Evolutionary conservation across 2,888 invertebrate species (phyloP), one percentile per base, ranked within the genome.

Genomic region (Siphlonurus alternatus): DNA sequence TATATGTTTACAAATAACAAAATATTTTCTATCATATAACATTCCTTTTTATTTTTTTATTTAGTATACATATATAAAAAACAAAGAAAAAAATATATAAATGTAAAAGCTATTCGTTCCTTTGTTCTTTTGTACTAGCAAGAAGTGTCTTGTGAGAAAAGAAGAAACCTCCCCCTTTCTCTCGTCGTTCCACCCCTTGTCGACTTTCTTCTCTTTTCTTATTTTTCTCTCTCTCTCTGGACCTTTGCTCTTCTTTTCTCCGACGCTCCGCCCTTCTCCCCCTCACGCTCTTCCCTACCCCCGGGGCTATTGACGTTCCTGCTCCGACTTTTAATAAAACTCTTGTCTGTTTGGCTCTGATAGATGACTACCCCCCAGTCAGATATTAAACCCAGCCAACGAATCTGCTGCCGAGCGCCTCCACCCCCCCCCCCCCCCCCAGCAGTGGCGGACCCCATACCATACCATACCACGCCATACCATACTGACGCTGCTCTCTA

Each of bases 271-370:
- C 15, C 38, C 15, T 15, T 38, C 38, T 38, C 15, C 15, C 38
- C 15, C 38, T 38, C 25, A n/a, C 63, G n/a, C 59, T 23, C 59
- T 59, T 63, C 56, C 20, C 20, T 24, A 75, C 73, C 65, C 66
- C 65, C 64, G 62, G 65, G 69, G 70, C 71, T 70, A 76, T 76
- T 77, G 76, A 76, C 76, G 75, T 75, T 67, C 70, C 74, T 72
- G 71, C 74, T 73, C 76, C 72, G 76, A 76, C 76, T 77, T 78
- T 78, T 78, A 78, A 77, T 78, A 78, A 78, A 78, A 78, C 77
- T 77, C 77, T 78, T 78, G 78, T 78, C 78, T 78, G 77, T 77
- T 77, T 76, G 76, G 75, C 75, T 76, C 78, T 78, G 78, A 78
- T 78, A 78, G 78, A 78, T 78, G 78, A 77, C 78, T 77, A 73